Evolutionary conservation across 2,113 vertebrate species (phyloP).

Genomic region (Nycticorax nycticorax): DNA sequence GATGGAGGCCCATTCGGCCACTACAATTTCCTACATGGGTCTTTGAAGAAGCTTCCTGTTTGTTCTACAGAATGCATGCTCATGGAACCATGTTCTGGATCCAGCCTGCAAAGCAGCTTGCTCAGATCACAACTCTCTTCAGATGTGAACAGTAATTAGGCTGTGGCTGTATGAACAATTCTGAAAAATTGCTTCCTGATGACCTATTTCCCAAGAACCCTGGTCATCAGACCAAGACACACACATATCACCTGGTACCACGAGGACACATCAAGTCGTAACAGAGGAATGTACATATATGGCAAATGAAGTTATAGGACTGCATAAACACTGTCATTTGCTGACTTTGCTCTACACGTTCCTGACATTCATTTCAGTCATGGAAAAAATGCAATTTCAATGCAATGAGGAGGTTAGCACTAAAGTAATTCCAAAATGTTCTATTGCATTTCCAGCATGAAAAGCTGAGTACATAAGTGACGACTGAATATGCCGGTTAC

Average conservation of each 20-base stretch:
- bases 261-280: not conserved
- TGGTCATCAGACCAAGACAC: not conserved
- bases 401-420: not conserved
- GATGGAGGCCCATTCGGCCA: not conserved
- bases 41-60: not conserved
- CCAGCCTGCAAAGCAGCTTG: fast-evolving
- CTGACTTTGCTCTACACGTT: not conserved
- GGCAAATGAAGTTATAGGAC: not conserved
- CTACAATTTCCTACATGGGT: not conserved
- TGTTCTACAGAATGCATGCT: not conserved
- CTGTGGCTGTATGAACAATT: not conserved
- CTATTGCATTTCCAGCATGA: not conserved
- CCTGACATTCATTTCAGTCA: not conserved
- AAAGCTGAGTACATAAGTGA: not conserved
- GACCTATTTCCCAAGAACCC: not conserved
- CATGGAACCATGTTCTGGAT: not conserved
- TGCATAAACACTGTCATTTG: not conserved
- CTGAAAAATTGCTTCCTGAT: not conserved
- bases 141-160: not conserved
- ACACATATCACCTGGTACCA: not conserved
- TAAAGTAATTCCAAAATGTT: not conserved
- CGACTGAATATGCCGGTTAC: not conserved
- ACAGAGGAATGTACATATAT: not conserved
- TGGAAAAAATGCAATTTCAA: not conserved
- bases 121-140: not conserved